A percentile compares a stretch with the other conserved stretches of the same genome.
Evolutionary conservation across 1,140 invertebrate species (phyloP).

Genomic region (Drosophila ambigua): DNA sequence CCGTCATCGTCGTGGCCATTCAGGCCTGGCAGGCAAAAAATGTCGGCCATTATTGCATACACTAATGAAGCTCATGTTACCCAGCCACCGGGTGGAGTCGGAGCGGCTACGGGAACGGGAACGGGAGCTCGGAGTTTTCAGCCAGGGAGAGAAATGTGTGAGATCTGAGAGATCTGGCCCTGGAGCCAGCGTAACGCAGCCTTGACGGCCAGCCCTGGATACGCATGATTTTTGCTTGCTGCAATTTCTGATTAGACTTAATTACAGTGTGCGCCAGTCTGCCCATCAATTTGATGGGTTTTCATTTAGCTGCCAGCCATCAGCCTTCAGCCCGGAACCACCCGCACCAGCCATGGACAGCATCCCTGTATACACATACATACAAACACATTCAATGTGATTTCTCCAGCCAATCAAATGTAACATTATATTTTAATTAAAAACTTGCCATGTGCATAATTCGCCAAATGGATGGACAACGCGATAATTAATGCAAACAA

Average conservation of each 20-base stretch:
- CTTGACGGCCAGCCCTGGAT: constrained; percentile 51
- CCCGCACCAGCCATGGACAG: constrained; percentile 1
- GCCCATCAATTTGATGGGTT: constrained; percentile 74
- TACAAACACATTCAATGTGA: not conserved
- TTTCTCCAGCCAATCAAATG: constrained; percentile 65
- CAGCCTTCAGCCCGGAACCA: too few species aligned
- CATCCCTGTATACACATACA: constrained; percentile 9
- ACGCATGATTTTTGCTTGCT: constrained; percentile 81
- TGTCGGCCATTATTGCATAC: constrained; percentile 82
- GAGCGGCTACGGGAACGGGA: constrained; percentile 1
- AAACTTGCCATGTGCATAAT: constrained; percentile 78
- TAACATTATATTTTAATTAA: constrained; percentile 79
- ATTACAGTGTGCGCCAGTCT: constrained; percentile 73
- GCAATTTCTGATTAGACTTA: constrained; percentile 82
- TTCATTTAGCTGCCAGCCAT: constrained; percentile 49
- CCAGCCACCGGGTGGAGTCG: constrained; percentile 15
- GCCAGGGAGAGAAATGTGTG: constrained; percentile 9
- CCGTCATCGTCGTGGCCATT: constrained; percentile 44
- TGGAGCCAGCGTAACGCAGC: constrained; percentile 26
- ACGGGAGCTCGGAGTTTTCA: too few species aligned
- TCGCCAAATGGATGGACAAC: constrained; percentile 79
- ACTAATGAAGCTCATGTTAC: constrained; percentile 82
- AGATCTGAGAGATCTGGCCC: constrained; percentile 45
- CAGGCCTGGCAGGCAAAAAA: constrained; percentile 77
- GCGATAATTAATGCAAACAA: constrained; percentile 74